phyloP scores from a whole-genome alignment of 2,113 vertebrate species.

The Hydrolagus affinis region DNA sequence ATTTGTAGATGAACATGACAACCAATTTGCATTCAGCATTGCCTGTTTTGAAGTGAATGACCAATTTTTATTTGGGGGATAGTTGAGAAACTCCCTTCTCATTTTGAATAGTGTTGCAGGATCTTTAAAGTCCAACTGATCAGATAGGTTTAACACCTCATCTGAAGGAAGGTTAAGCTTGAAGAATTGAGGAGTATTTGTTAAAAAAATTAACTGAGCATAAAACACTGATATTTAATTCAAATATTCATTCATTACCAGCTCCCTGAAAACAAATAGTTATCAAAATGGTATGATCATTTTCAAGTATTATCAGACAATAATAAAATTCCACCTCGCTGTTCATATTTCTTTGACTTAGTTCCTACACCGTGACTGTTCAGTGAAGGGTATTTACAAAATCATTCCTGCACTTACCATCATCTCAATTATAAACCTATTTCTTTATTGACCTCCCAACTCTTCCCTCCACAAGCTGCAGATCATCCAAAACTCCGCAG shows the following conservation, averaged over 20 bases:
- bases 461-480: too few species aligned
- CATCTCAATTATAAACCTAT: background rate
- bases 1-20: too few species aligned
- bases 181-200: background rate
- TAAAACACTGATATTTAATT: background rate
- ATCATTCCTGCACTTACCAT: background rate
- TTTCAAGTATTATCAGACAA: background rate
- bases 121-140: too few species aligned
- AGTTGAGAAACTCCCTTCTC: too few species aligned
- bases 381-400: background rate
- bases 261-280: background rate
- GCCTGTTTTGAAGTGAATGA: too few species aligned
- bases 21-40: too few species aligned
- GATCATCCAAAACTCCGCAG: too few species aligned
- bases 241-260: too few species aligned
- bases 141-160: too few species aligned
- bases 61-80: too few species aligned
- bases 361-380: background rate
- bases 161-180: background rate
- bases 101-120: too few species aligned
- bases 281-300: background rate
- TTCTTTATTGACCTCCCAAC: too few species aligned
- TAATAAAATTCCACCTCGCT: background rate
- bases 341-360: slow-evolving; percentile 4
- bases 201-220: background rate